Base-by-base conservation (phyloP, 1,140 invertebrate genomes). In the Sitodiplosis mosellana region DNA sequence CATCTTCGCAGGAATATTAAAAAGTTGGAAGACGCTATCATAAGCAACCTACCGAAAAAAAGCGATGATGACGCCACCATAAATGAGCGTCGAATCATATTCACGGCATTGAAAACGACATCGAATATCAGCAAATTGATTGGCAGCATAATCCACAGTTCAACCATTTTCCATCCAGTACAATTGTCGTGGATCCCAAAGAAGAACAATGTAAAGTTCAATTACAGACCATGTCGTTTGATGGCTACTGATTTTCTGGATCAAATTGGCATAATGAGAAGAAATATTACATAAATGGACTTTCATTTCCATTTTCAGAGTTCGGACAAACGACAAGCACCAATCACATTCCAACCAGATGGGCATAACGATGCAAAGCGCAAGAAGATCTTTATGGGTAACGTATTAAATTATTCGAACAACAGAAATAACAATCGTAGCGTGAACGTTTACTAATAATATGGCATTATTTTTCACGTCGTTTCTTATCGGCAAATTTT, bases 41-140 rank as follows among this genome's bases (percentile, higher is more conserved):
- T 83, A 61, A 78, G 78, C 36, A 86, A 89, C 63, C 74, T 76
- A 46, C 74, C 72, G 46, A 77, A 80, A 49, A 77, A 85, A 59
- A 63, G 77, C 1, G 80, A 82, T 61, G 70, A 77, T n/a, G n/a
- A n/a, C n/a, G n/a, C n/a, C n/a, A n/a, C n/a, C n/a, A n/a, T n/a
- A n/a, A 77, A 85, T 51, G 82, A 91, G 69, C 83, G 88, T 65
- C 85, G 89, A 65, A 71, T 89, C 1, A 87, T 88, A 68, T 69
- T 89, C 46, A 78, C 83, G 34, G 87, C 87, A 12, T 65, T 92
- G 6, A 90, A 88, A 62, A 88, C 86, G 11, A 90, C 87, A 21
- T 84, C 84, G 42, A 96, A 96, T 61, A 94, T 97, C 43, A 93
- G 90, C 59, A 77, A 79, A 0, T 70, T 97, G 15, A 93, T 97